Evolutionary conservation across 2,797 vertebrate genomes (phyloP), one percentile per base, ranked within the genome.

Genomic region (Neomorphus geoffroyi): DNA sequence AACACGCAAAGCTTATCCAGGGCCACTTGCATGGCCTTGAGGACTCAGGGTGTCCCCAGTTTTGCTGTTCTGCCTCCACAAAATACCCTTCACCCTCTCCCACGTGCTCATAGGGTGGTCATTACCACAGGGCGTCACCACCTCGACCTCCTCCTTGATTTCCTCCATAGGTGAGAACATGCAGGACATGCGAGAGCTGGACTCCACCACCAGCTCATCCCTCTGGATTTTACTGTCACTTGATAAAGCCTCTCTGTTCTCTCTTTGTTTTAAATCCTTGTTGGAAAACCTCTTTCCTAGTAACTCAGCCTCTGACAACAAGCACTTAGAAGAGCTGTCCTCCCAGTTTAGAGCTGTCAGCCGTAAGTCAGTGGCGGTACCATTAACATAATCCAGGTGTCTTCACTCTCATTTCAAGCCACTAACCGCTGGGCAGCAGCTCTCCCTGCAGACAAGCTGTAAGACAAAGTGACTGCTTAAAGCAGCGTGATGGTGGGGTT

Each of bases 341-440:
- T 94, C 87, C 81, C 83, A 4, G 21, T 45, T 27, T 7, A 3
- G 46, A 70, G 87, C 90, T 80, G 79, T 67, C 90, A 84, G 58
- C 74, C 69, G 0, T 62, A 48, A 69, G 45, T 60, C 61, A 54
- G 66, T 26, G 65, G 24, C 2, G 7, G 65, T 18, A n/a, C 79
- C 83, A 65, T 30, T 62, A 58, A 77, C 80, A n/a, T 57, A 45
- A 67, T 11, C 80, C 90, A 88, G 83, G 90, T 83, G 69, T 87
- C 86, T 83, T 80, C 62, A 18, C 82, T 57, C 78, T 75, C 48
- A 2, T 27, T 39, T n/a, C 79, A 86, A 83, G 67, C 24, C 30
- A 6, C n/a, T 15, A 32, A 58, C 30, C 1, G 3, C 60, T 24
- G 66, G 61, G 77, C 77, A 54, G 65, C 54, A 18, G 33, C 16